Percentiles rank a stretch among this genome's conserved stretches.
Evolutionary conservation across 1,140 invertebrate genomes (phyloP).

Genomic region (Drosophila kikkawai): DNA sequence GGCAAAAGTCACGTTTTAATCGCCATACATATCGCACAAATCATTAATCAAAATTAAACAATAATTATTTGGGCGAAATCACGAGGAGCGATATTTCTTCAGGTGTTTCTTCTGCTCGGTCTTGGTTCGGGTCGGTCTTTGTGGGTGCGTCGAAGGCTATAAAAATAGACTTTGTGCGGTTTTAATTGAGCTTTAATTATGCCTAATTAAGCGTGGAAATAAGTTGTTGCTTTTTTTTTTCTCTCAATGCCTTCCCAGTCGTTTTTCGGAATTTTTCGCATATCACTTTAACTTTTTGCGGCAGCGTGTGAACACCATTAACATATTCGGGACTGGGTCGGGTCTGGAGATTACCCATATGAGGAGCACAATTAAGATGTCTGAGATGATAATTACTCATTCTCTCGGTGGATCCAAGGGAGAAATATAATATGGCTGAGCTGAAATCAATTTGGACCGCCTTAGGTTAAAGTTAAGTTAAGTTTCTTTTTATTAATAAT

Average conservation of each 20-base stretch:
- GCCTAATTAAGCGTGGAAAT: conserved; percentile 74
- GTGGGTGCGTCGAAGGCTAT: conserved; percentile 61
- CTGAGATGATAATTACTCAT: conserved; percentile 27
- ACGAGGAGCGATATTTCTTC: conserved; percentile 38
- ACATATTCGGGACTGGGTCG: conserved; percentile 16
- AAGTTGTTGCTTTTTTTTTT: conserved; percentile 34
- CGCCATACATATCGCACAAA: conserved; percentile 60
- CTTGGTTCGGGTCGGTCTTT: conserved; percentile 6
- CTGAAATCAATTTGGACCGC: not conserved
- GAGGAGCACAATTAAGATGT: conserved; percentile 35
- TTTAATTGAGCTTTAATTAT: conserved; percentile 82
- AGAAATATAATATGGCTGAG: not conserved
- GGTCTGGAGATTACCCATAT: conserved; percentile 8
- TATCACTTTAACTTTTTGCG: conserved; percentile 53
- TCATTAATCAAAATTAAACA: conserved; percentile 83
- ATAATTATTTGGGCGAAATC: conserved; percentile 74
- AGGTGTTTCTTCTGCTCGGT: conserved; percentile 35
- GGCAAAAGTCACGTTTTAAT: conserved; percentile 79
- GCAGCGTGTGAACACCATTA: conserved; percentile 68
- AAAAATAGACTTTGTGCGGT: conserved; percentile 43
- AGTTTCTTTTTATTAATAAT: too few relatives aligned
- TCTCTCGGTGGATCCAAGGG: not conserved
- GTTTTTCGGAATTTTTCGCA: conserved; percentile 37
- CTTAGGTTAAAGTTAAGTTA: too few relatives aligned
- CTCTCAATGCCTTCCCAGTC: not conserved